Evolutionary conservation across 2,113 vertebrate species (phyloP), one percentile per base, ranked within the genome.

Genomic region (Coturnix japonica): DNA sequence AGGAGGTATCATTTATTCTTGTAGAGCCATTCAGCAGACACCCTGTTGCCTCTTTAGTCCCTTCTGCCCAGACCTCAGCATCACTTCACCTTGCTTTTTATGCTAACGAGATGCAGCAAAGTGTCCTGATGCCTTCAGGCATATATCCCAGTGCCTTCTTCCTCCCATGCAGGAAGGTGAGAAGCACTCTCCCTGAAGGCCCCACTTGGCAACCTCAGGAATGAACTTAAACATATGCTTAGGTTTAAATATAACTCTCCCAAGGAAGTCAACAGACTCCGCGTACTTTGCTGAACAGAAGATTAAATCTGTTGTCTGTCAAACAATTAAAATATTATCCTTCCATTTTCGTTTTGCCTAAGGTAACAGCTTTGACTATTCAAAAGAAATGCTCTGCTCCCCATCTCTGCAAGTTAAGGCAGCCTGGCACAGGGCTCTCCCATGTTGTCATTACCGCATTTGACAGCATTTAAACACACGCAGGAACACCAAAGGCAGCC

Each of bases 271-370:
- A 23, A 60, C 22, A 78, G 89, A 78, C 39, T 81, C 54, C 33
- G 41, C 31, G 67, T 28, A 60, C 54, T 90, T 75, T 78, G 73
- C 66, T 39, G 61, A 81, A 67, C 49, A 81, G 88, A 82, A 87
- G 51, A 28, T 53, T 56, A 85, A 88, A 86, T 69, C 85, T n/a
- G 30, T 47, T 56, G 43, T 37, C 53, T 81, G 41, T 31, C 71
- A 89, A 44, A 67, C 77, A 89, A 81, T 64, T 78, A 81, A 77
- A 93, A 67, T 43, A 44, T 59, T 69, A 70, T 26, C 85, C 49
- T 76, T 90, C 63, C 33, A 35, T 57, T 61, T 89, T 25, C 65
- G 43, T 66, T 85, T 69, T 90, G 80, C 77, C 57, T 67, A 66
- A 71, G 61, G 83, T 88, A 85, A 77, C 53, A 85, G 43, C 51